Conservation (phyloP, 2,888 invertebrate genomes). For the Balanococcus diminutus region DNA sequence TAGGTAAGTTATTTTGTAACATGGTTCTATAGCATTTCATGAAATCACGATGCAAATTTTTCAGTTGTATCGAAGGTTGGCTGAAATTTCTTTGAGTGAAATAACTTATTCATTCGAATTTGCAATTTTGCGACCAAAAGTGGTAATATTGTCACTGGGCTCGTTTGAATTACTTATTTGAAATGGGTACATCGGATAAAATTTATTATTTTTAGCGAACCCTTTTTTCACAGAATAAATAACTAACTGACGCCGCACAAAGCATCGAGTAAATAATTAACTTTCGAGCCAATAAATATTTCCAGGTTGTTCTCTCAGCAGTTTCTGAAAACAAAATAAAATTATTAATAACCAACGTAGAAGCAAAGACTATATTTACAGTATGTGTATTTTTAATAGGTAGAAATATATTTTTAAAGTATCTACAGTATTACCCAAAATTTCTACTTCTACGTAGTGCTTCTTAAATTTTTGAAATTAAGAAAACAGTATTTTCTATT, state of each 20-base stretch:
- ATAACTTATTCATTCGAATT: slow-evolving; percentile 14
- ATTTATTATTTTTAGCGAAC: background rate
- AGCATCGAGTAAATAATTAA: background rate
- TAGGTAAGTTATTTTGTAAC: no score
- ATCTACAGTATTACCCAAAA: background rate
- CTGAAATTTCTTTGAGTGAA: background rate
- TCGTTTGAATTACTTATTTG: background rate
- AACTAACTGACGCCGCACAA: background rate
- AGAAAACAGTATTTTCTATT: background rate
- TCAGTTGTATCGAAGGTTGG: background rate
- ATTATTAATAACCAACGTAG: background rate
- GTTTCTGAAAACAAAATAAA: background rate
- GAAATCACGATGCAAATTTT: background rate
- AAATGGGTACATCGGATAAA: background rate
- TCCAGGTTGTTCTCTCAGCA: background rate
- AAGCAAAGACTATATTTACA: background rate
- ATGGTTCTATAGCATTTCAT: no score
- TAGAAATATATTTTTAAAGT: background rate
- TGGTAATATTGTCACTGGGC: background rate
- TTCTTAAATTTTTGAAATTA: background rate
- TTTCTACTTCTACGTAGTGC: background rate
- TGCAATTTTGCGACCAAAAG: background rate
- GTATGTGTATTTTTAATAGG: background rate
- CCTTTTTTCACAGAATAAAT: background rate
- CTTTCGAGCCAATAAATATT: background rate